Evolutionary conservation across 2,113 vertebrate species (phyloP).

Genomic region (Pseudopipra pipra): DNA sequence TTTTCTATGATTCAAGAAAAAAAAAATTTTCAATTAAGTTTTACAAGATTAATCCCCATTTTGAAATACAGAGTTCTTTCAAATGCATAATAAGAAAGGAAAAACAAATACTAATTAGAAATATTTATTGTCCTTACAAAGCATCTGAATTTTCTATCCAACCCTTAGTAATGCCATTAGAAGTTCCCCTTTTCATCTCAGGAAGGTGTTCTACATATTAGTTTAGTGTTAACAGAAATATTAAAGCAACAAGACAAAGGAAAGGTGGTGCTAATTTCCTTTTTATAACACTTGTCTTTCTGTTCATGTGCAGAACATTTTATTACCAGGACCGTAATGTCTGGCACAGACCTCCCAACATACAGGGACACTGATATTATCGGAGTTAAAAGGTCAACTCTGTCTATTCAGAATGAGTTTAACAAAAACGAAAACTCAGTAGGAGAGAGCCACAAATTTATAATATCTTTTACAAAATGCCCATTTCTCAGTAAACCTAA

Average conservation of each 20-base stretch:
- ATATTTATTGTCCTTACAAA: neutral
- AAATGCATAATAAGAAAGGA: neutral
- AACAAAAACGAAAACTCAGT: neutral
- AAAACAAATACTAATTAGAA: neutral
- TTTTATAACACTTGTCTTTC: conserved; percentile 1
- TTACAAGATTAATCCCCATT: neutral
- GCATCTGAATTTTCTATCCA: neutral
- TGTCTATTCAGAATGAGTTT: neutral
- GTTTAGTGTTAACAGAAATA: conserved; percentile 32
- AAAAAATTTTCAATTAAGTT: neutral
- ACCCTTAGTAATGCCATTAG: neutral
- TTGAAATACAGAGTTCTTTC: neutral
- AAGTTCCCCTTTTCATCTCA: neutral
- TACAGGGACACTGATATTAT: neutral
- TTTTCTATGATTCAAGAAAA: neutral
- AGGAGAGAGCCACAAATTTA: neutral
- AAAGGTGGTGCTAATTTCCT: conserved; percentile 27
- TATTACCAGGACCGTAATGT: neutral
- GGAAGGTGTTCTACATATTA: conserved; percentile 5
- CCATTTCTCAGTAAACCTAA: neutral
- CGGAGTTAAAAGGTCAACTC: neutral
- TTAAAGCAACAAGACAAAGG: conserved; percentile 6
- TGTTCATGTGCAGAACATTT: conserved; percentile 18
- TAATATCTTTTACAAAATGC: neutral
- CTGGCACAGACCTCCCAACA: neutral